phyloP scores from a whole-genome alignment of 2,113 vertebrate genomes.

The Erythrolamprus reginae region DNA sequence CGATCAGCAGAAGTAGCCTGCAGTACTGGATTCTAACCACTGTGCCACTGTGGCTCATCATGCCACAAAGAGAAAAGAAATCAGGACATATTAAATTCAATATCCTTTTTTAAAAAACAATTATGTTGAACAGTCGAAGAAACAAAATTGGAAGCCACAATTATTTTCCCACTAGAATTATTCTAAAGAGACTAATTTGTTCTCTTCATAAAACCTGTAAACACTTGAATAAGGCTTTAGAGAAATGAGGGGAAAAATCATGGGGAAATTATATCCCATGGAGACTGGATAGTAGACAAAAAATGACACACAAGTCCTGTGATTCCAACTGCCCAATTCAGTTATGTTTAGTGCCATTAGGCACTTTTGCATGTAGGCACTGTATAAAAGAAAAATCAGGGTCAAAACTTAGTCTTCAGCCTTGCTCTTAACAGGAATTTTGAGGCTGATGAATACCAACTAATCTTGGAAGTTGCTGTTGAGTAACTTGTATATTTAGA shows the following conservation, averaged over 20 bases:
- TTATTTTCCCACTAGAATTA: neutral
- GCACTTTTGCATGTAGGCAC: neutral
- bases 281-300: neutral
- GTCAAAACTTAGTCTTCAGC: neutral
- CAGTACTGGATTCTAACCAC: too few relatives aligned
- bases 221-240: neutral
- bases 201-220: neutral
- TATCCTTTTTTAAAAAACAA: neutral
- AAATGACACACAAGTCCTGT: neutral
- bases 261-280: neutral
- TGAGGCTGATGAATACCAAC: neutral
- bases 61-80: neutral
- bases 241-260: neutral
- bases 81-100: neutral
- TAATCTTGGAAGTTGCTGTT: neutral
- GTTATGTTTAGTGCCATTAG: neutral
- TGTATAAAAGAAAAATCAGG: neutral
- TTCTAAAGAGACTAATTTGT: neutral
- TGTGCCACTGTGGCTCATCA: neutral
- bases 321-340: neutral
- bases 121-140: neutral
- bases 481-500: neutral
- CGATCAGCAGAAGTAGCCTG: too few relatives aligned
- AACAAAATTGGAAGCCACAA: neutral
- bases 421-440: neutral